phyloP scores from a whole-genome alignment of 1,140 invertebrate species.

The Pogonus chalceus region DNA sequence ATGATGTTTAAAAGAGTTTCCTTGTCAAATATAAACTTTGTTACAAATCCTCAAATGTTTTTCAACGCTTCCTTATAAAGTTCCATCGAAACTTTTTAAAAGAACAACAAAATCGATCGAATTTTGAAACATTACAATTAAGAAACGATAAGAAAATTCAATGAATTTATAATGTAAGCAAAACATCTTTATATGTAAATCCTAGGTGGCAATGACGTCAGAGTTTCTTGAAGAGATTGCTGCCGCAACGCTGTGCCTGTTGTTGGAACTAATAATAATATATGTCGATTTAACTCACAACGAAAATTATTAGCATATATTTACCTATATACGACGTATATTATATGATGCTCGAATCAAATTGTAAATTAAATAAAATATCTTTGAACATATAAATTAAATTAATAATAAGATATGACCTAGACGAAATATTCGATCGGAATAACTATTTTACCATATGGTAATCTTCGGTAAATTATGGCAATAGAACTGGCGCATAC shows the following conservation, averaged over 20 bases:
- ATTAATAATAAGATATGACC: not conserved
- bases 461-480: conserved; percentile 3
- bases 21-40: no score
- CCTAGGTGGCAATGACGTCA: not conserved
- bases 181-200: conserved; percentile 3
- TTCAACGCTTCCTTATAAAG: no score
- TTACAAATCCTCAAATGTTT: no score
- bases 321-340: not conserved
- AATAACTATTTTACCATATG: not conserved
- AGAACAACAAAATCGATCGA: no score
- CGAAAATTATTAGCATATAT: not conserved
- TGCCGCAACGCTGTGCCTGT: no score
- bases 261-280: not conserved
- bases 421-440: not conserved
- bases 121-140: no score
- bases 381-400: not conserved
- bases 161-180: conserved; percentile 2
- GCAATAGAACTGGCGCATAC: not conserved
- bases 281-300: not conserved
- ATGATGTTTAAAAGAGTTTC: no score
- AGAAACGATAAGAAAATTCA: conserved; percentile 1
- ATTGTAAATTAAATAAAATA: not conserved
- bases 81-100: no score
- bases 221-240: not conserved
- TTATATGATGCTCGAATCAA: not conserved